A percentile compares a stretch with the other conserved stretches of the same genome.
Evolutionary conservation across 2,797 vertebrate genomes (phyloP).

Genomic region (Rhinoraja longicauda): DNA sequence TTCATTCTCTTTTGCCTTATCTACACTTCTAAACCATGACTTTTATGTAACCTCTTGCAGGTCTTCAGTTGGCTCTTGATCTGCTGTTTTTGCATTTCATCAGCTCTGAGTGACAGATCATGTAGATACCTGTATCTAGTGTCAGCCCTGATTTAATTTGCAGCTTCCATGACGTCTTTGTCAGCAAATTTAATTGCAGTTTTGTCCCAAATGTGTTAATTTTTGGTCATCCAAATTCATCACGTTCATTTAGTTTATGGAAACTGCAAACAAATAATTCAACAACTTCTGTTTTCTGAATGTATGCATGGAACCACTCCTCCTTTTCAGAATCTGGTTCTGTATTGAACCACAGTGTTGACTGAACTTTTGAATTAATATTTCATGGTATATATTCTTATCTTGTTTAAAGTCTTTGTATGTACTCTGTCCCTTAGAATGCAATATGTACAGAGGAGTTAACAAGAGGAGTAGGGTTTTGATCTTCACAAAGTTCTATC

Average conservation of each 20-base stretch:
- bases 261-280: neutral
- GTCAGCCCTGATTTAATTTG: neutral
- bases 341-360: neutral
- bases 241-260: neutral
- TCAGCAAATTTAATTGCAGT: neutral
- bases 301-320: neutral
- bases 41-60: neutral
- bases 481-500: neutral
- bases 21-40: neutral
- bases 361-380: neutral
- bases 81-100: constrained; percentile 11
- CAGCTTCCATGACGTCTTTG: constrained; percentile 7
- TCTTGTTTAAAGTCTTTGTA: neutral
- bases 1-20: neutral
- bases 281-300: neutral
- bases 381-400: neutral
- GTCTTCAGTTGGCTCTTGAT: constrained; percentile 21
- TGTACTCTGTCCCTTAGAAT: neutral
- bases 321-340: neutral
- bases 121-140: neutral
- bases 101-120: constrained; percentile 17
- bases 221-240: neutral
- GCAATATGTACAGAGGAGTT: neutral
- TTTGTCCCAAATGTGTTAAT: neutral
- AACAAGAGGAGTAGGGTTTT: neutral